A percentile compares a stretch with the other conserved stretches of the same genome.
Evolutionary conservation across 2,113 vertebrate genomes (phyloP).

Genomic region (Eolophus roseicapilla): DNA sequence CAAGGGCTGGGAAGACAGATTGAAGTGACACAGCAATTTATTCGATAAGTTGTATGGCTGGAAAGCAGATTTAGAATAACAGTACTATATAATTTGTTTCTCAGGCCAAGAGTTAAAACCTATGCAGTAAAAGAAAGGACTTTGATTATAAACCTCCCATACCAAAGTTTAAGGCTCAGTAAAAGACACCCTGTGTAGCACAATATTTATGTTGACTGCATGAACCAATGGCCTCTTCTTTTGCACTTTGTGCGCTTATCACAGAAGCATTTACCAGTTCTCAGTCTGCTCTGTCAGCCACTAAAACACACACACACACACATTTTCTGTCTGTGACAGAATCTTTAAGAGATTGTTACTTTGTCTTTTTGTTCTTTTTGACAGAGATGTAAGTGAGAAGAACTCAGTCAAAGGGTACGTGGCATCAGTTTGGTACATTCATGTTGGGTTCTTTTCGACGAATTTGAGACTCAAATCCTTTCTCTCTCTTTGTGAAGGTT

Average conservation of each 20-base stretch:
- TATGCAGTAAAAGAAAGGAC: background rate
- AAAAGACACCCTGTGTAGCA: background rate
- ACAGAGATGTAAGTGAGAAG: constrained; percentile 91
- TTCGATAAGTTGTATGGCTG: background rate
- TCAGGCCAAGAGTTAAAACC: background rate
- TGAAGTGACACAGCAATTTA: background rate
- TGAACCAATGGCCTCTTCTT: background rate
- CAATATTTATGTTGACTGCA: background rate
- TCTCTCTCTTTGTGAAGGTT: constrained; percentile 75
- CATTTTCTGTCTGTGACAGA: background rate
- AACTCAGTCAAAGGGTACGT: constrained; percentile 87
- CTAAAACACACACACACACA: background rate
- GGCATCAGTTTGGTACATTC: background rate
- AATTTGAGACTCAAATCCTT: background rate
- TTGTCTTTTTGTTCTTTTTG: background rate
- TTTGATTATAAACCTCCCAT: background rate
- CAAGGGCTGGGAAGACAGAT: background rate
- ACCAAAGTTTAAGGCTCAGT: background rate
- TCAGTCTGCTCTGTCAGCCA: background rate
- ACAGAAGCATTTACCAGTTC: background rate
- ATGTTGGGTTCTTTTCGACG: background rate
- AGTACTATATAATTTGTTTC: background rate
- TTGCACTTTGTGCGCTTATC: background rate
- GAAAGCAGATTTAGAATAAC: background rate
- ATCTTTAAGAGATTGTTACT: background rate